Conservation (phyloP, 1,140 invertebrate genomes). For the Batillaria attramentaria region DNA sequence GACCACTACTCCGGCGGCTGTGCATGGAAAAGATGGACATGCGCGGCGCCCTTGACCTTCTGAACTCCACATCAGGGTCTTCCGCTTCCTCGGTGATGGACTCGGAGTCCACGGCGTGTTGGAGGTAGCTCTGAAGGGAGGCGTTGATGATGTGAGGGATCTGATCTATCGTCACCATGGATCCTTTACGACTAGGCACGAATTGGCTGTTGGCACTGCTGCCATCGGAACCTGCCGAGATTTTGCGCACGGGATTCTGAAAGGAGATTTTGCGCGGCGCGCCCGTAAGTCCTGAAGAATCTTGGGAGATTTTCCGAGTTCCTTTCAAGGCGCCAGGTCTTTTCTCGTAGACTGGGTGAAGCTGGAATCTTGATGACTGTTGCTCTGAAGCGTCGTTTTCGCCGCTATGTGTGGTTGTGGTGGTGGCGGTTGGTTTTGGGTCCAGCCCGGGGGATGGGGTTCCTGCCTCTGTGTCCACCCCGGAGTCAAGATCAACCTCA, state of each 20-base stretch:
- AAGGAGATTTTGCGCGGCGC: conserved; percentile 3
- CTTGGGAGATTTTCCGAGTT: conserved; percentile 8
- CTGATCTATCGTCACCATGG: conserved; percentile 35
- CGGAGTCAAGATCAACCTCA: conserved; percentile 16
- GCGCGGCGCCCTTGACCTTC: not conserved
- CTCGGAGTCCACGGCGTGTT: not conserved
- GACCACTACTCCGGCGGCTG: conserved; percentile 22
- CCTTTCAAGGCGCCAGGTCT: conserved; percentile 17
- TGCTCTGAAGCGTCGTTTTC: not conserved
- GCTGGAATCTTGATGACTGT: not conserved
- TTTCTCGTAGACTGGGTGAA: conserved; percentile 18
- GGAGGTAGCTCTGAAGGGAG: conserved; percentile 23
- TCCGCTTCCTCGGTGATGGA: not conserved
- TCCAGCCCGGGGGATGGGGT: conserved; percentile 1
- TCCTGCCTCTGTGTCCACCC: conserved; percentile 13
- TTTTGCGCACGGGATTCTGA: conserved; percentile 8
- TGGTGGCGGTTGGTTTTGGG: not conserved
- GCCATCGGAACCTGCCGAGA: conserved; percentile 24
- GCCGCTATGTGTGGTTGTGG: not conserved
- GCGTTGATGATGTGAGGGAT: conserved; percentile 27
- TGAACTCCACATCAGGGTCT: not conserved
- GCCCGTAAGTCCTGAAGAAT: not conserved
- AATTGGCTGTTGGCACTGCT: conserved; percentile 11
- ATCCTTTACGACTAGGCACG: conserved; percentile 37
- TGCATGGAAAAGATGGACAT: conserved; percentile 30